A percentile compares a stretch with the other conserved stretches of the same genome.
Evolutionary conservation across 2,797 vertebrate genomes (phyloP).

Genomic region (Xiphophorus birchmanni): DNA sequence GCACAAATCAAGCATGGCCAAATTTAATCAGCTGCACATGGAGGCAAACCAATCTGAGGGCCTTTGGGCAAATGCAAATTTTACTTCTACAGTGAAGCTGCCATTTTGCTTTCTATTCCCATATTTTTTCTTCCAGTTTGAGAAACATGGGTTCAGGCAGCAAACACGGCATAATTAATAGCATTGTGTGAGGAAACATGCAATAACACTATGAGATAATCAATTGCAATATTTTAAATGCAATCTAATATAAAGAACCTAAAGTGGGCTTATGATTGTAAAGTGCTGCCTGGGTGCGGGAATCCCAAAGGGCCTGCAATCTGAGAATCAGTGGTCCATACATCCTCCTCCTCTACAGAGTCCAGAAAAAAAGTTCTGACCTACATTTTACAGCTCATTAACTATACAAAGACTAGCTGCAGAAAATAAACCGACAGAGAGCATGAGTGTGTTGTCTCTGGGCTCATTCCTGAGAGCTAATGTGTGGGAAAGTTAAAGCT

Average conservation of each 20-base stretch:
- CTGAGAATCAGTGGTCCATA: constrained; percentile 44
- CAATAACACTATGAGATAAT: background rate
- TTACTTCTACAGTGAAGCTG: constrained; percentile 17
- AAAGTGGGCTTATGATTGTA: constrained; percentile 23
- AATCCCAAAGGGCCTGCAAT: constrained; percentile 36
- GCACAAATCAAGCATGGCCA: constrained; percentile 58
- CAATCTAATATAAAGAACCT: constrained; percentile 27
- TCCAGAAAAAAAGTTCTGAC: constrained; percentile 56
- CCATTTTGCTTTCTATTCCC: background rate
- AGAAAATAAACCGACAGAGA: constrained; percentile 59
- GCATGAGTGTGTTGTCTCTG: constrained; percentile 50
- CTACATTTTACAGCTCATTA: constrained; percentile 77
- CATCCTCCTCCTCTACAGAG: constrained; percentile 37
- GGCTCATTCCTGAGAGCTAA: constrained; percentile 29
- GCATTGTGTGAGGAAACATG: background rate
- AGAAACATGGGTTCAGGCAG: background rate
- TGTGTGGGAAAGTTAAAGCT: constrained; percentile 17
- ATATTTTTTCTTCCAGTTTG: background rate
- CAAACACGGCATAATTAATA: background rate
- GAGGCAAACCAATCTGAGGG: constrained; percentile 35
- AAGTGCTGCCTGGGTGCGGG: constrained; percentile 3
- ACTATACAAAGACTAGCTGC: constrained; percentile 58
- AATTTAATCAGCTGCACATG: constrained; percentile 59
- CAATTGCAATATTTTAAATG: constrained; percentile 19
- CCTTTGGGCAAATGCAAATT: constrained; percentile 25